Evolutionary conservation across 92 coral and sea anemone species (phyloP), one percentile per base, ranked within the genome.

Genomic region (Phymanthus crucifer): DNA sequence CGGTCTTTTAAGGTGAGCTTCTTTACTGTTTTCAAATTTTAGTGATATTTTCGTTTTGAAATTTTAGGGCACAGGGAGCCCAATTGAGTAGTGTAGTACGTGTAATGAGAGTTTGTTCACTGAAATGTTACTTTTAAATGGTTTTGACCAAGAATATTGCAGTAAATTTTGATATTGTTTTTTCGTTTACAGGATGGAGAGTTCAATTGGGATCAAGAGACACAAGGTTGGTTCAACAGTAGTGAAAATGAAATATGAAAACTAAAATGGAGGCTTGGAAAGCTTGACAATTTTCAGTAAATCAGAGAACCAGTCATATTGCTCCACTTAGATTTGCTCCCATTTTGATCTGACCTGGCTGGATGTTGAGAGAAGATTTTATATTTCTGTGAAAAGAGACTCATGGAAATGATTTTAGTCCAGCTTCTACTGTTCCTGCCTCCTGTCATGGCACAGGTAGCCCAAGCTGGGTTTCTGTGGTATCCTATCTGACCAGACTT

Each of bases 151-250:
- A 38, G 45, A 38, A 38, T 38, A 5, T 38, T 38, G 10, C 45
- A 6, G 7, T 5, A 11, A 38, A 38, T 43, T 13, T 54, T 54
- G 5, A 21, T 6, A 21, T 24, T 54, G n/a, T 73, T 77, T 35
- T 0, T 79, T 35, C 52, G n/a, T 45, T 48, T 50, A 54, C 40
- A 94, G 89, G 91, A 82, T 78, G 98, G 96, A 66, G 84, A 84
- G 71, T 94, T 91, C 76, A 80, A 89, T 40, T 94, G 98, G 98
- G 96, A 94, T 85, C 90, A 94, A 79, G 40, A 86, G 54, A 94
- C 98, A 14, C 98, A 94, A 89, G 98, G 98, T 94, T 24, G 27
- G 64, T 24, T 54, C 4, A 54, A 21, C 64, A n/a, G 21, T 54
- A 21, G 64, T 21, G 26, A 78, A n/a, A 65, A 11, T 4, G 70